Evolutionary conservation across 1,140 invertebrate genomes (phyloP).

Genomic region (Drosophila navojoa): DNA sequence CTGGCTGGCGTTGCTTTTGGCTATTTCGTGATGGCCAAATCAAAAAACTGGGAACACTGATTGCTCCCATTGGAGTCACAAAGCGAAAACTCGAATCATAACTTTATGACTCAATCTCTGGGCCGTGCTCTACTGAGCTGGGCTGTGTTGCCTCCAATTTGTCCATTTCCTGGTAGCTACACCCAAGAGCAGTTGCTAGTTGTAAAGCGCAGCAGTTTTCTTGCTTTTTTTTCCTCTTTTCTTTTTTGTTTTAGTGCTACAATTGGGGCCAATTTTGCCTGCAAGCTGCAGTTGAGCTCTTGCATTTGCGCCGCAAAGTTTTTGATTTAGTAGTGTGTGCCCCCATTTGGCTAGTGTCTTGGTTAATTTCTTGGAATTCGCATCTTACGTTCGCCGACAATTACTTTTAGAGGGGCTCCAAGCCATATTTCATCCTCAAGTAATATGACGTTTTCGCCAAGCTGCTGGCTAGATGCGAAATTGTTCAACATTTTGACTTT

Average conservation of each 20-base stretch:
- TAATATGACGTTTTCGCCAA: background rate
- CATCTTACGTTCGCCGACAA: constrained; percentile 26
- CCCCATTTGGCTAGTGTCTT: constrained; percentile 34
- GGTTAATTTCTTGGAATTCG: constrained; percentile 35
- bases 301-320: constrained; percentile 3
- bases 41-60: constrained; percentile 47
- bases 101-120: constrained; percentile 75
- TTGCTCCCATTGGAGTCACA: constrained; percentile 45
- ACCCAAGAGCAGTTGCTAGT: constrained; percentile 48
- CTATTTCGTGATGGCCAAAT: constrained; percentile 59
- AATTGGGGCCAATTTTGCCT: constrained; percentile 39
- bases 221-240: too few relatives aligned
- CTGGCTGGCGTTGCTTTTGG: constrained; percentile 26
- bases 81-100: constrained; percentile 27
- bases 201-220: constrained; percentile 23
- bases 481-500: too few relatives aligned
- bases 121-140: background rate
- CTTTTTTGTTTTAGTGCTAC: constrained; percentile 8
- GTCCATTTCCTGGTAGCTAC: constrained; percentile 65
- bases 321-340: constrained; percentile 37
- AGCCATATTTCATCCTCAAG: constrained; percentile 1
- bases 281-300: constrained; percentile 18
- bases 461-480: too few relatives aligned
- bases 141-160: constrained; percentile 41
- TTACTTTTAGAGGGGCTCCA: constrained; percentile 16